These are phyloP conservation scores for Oenanthe oenanthe DNA, from an alignment of 2,113 vertebrate genomes.

Conservation along the genomic window DNA sequence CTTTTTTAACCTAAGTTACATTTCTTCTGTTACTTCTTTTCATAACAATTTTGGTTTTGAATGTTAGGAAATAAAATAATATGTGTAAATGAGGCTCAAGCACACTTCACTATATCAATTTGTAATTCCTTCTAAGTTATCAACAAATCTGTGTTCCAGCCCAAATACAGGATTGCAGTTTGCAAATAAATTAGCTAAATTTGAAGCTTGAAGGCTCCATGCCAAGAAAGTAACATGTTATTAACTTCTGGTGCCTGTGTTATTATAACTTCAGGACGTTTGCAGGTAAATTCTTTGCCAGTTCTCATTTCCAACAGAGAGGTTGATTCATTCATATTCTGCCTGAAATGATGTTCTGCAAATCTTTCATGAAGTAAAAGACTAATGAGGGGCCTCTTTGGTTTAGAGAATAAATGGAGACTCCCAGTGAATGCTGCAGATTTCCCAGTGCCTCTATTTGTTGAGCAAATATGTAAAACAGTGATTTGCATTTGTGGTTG, in stretches of 20 bases:
- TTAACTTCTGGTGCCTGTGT: background rate
- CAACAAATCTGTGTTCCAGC: background rate
- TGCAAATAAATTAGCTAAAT: background rate
- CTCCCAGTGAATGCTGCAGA: background rate
- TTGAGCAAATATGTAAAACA: background rate
- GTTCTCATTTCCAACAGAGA: background rate
- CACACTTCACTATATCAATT: background rate
- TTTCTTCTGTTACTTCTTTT: background rate
- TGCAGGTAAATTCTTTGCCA: background rate
- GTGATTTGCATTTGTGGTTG: background rate
- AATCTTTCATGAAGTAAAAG: background rate
- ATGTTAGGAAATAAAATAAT: background rate
- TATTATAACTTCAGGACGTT: background rate
- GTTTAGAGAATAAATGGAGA: background rate
- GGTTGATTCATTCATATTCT: background rate
- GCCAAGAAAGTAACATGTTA: background rate
- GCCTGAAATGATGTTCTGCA: background rate
- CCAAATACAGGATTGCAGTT: background rate
- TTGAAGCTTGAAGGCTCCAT: background rate
- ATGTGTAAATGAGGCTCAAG: background rate
- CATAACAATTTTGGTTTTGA: background rate
- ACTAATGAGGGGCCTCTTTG: background rate
- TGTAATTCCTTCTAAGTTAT: background rate
- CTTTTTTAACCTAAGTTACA: background rate
- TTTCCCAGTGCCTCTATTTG: background rate